Percentiles rank a stretch among this genome's conserved stretches.
Evolutionary conservation across 2,797 vertebrate genomes (phyloP).

Genomic region (Eulemur albifrons): DNA sequence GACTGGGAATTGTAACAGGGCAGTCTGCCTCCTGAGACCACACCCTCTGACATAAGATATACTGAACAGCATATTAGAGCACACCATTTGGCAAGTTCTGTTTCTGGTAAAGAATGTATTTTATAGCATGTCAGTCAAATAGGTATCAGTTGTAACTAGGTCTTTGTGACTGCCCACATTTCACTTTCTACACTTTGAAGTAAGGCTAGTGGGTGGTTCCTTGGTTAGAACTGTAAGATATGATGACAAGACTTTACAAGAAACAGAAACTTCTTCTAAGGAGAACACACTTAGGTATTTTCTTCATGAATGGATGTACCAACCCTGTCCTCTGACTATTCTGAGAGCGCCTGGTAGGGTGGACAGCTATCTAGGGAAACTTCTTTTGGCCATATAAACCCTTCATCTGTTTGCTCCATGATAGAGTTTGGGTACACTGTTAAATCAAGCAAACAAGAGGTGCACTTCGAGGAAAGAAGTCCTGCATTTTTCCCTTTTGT

Average conservation of each 20-base stretch:
- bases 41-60: not conserved
- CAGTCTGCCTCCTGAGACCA: not conserved
- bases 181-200: not conserved
- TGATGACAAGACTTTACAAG: not conserved
- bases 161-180: not conserved
- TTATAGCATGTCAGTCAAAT: not conserved
- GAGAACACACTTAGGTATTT: not conserved
- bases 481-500: not conserved
- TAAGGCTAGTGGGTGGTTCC: not conserved
- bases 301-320: not conserved
- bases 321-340: not conserved
- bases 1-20: not conserved
- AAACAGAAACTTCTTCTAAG: slow-evolving; percentile 15
- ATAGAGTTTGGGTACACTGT: not conserved
- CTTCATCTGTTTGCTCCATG: not conserved
- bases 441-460: not conserved
- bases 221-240: not conserved
- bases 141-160: not conserved
- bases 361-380: not conserved
- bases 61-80: not conserved
- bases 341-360: not conserved
- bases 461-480: not conserved
- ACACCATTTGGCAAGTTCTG: not conserved
- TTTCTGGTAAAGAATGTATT: not conserved
- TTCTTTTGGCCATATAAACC: not conserved